Evolutionary conservation across 1,140 invertebrate genomes (phyloP).

Genomic region (Stratiolaelaps scimitus): DNA sequence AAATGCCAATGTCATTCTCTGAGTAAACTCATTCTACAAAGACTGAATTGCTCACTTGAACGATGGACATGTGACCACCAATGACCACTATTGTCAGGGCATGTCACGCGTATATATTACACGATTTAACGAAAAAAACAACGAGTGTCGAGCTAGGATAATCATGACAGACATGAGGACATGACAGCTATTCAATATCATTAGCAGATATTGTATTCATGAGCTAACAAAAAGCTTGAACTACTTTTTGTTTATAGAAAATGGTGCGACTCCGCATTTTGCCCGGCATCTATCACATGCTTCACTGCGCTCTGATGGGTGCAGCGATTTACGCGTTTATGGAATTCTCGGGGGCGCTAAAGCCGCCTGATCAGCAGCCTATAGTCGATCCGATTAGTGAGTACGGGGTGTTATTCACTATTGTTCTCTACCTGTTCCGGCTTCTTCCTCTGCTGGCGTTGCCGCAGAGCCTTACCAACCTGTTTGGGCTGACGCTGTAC

Average conservation of each 20-base stretch:
- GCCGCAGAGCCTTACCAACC: slow-evolving; percentile 69
- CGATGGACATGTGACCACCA: too few species aligned
- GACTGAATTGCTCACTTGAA: too few species aligned
- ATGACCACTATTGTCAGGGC: too few species aligned
- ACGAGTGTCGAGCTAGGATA: too few species aligned
- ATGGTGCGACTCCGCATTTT: slow-evolving; percentile 3
- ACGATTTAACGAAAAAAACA: too few species aligned
- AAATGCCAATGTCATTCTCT: too few species aligned
- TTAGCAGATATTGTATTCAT: too few species aligned
- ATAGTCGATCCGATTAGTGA: slow-evolving; percentile 35
- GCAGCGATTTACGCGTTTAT: slow-evolving; percentile 9
- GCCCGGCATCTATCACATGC: neutral
- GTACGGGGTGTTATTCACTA: slow-evolving; percentile 41
- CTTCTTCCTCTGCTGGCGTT: slow-evolving; percentile 66
- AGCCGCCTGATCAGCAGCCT: neutral
- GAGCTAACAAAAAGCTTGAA: slow-evolving; percentile 59
- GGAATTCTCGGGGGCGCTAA: slow-evolving; percentile 11
- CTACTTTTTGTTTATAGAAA: slow-evolving; percentile 61
- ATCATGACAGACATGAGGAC: too few species aligned
- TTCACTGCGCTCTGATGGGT: slow-evolving; percentile 13
- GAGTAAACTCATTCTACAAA: too few species aligned
- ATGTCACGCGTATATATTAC: too few species aligned
- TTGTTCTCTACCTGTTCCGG: slow-evolving; percentile 63
- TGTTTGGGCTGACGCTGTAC: slow-evolving; percentile 73
- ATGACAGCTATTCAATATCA: too few species aligned